Evolutionary conservation across 2,888 invertebrate genomes (phyloP).

Genomic region (Cephus sareptanus): DNA sequence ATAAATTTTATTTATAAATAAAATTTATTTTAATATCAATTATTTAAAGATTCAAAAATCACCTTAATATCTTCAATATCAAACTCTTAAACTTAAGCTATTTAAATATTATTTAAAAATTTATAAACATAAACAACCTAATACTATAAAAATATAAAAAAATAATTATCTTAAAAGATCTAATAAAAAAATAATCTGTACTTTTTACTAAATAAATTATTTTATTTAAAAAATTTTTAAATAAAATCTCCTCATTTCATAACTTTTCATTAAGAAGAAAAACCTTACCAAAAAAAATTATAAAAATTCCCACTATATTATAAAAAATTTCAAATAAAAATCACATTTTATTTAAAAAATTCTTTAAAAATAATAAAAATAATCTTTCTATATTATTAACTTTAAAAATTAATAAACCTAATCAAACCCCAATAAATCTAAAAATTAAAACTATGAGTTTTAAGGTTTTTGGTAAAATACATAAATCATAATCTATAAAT

Average conservation of each 20-base stretch:
- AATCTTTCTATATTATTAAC: background rate
- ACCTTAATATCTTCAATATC: too few species aligned
- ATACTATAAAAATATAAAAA: too few species aligned
- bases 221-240: constrained; percentile 17
- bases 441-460: constrained; percentile 17
- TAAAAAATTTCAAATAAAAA: constrained; percentile 13
- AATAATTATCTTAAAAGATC: too few species aligned
- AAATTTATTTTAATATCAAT: constrained; percentile 15
- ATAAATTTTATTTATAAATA: background rate
- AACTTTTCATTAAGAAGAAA: background rate
- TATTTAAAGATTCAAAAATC: too few species aligned
- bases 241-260: background rate
- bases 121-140: constrained; percentile 7
- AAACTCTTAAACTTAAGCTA: too few species aligned
- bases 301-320: constrained; percentile 1
- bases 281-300: background rate
- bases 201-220: constrained; percentile 11
- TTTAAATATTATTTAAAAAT: too few species aligned
- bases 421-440: constrained; percentile 16
- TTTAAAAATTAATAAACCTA: constrained; percentile 8
- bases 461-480: background rate
- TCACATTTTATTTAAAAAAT: background rate
- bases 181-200: background rate
- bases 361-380: constrained; percentile 7
- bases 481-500: background rate